These are phyloP conservation scores for Netelia virgata DNA, from an alignment of 2,888 invertebrate genomes.

Conservation along the genomic window DNA sequence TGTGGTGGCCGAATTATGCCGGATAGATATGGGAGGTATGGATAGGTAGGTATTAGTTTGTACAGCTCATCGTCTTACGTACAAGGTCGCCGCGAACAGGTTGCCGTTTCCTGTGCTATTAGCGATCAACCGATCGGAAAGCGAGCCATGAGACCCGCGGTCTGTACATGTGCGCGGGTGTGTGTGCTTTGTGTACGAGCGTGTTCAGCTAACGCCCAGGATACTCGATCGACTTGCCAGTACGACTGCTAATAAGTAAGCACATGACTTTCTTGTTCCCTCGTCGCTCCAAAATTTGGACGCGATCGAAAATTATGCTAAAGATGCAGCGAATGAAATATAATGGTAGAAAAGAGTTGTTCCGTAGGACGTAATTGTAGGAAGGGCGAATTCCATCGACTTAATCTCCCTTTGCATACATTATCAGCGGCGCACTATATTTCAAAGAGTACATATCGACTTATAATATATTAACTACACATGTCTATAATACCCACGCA, in stretches of 20 bases:
- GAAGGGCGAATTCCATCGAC: not conserved
- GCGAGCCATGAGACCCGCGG: not conserved
- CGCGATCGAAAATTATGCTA: too few relatives aligned
- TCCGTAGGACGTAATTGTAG: not conserved
- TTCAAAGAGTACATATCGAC: not conserved
- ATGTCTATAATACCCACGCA: slow-evolving; percentile 31
- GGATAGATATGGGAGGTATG: slow-evolving; percentile 2
- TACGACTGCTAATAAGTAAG: too few relatives aligned
- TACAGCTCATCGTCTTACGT: not conserved
- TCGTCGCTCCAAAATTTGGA: too few relatives aligned
- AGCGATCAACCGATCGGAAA: not conserved
- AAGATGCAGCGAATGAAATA: too few relatives aligned
- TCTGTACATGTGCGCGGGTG: too few relatives aligned
- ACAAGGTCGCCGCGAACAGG: not conserved
- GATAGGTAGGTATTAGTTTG: not conserved
- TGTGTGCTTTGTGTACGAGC: too few relatives aligned
- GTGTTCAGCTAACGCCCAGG: too few relatives aligned
- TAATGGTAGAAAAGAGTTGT: too few relatives aligned
- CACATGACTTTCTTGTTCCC: too few relatives aligned
- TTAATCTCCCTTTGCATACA: not conserved
- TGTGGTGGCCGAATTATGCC: not conserved
- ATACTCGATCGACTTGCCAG: too few relatives aligned
- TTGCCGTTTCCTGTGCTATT: not conserved
- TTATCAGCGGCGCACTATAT: not conserved
- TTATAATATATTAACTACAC: slow-evolving; percentile 4